Evolutionary conservation across 1,140 invertebrate species (phyloP), one percentile per base, ranked within the genome.

Genomic region (Lineus longissimus): DNA sequence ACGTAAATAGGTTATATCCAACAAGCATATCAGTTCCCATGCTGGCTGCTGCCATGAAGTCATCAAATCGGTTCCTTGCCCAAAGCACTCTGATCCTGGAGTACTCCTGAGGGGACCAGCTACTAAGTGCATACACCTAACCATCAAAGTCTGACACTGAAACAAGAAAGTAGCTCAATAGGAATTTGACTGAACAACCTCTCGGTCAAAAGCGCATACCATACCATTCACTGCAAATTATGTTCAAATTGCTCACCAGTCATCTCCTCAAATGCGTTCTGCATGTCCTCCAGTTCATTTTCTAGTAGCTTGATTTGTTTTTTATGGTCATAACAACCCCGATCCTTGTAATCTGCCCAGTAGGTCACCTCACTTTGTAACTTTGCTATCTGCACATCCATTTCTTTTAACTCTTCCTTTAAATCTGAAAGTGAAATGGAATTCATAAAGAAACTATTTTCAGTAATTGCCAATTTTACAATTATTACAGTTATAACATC

Each of bases 261-360:
- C 77, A 81, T 81, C 41, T 77, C 75, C 54, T 72, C 70, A 67
- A 77, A 80, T 36, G 70, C 79, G 22, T 61, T 64, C 22, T 76
- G 67, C 73, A 81, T 75, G 57, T 80, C 79, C 4, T 62, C 45
- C 6, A 80, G 63, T 31, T 79, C 77, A 17, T 74, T 67, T 51
- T 77, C 69, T 31, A 81, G 60, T 0, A 79, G 61, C 19, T 69
- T 55, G 25, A 81, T 77, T n/a, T 77, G 67, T 41, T 69, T 76
- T 25, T 70, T 59, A 19, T 76, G 74, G 0, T 75, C 67, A 51
- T 72, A 43, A 19, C 74, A 71, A 7, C 77, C 79, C 23, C 61
- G 65, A 22, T 78, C 73, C 59, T 70, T 69, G 64, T 76, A 81
- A 4, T 66, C 57, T 13, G 22, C 59, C 76, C 79, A 81, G 25